phyloP scores from a whole-genome alignment of 2,113 vertebrate species.

The Paramormyrops kingsleyae region DNA sequence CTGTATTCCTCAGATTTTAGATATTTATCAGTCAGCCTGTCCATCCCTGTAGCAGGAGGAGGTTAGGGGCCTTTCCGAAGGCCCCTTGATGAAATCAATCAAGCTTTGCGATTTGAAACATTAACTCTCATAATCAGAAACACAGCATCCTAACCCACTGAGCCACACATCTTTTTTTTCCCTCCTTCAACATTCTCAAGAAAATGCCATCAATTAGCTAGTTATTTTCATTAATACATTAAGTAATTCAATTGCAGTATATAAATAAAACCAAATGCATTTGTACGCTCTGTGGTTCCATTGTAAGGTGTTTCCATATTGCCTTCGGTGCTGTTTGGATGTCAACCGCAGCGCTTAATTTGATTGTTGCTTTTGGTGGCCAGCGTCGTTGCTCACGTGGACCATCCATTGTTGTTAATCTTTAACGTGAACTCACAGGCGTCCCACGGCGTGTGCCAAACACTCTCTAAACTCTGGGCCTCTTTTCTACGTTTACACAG shows the following conservation, averaged over 20 bases:
- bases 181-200: conserved; percentile 25
- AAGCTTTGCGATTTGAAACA: neutral
- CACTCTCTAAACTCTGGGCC: conserved; percentile 36
- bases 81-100: neutral
- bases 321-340: neutral
- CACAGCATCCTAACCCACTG: neutral
- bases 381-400: conserved; percentile 36
- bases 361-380: conserved; percentile 21
- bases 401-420: conserved; percentile 50
- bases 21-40: neutral
- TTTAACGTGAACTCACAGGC: conserved; percentile 41
- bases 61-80: neutral
- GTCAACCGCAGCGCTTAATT: neutral
- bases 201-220: conserved; percentile 49
- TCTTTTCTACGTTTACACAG: conserved; percentile 59
- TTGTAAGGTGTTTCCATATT: neutral
- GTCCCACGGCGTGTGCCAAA: conserved; percentile 54
- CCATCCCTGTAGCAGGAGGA: neutral
- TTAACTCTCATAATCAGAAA: neutral
- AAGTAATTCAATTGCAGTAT: neutral
- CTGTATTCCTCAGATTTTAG: neutral
- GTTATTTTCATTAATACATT: conserved; percentile 17
- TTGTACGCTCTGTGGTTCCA: neutral
- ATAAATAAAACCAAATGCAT: neutral
- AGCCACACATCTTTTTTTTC: neutral